phyloP scores from a whole-genome alignment of 2,888 invertebrate species.

The Metopia argyrocephala region DNA sequence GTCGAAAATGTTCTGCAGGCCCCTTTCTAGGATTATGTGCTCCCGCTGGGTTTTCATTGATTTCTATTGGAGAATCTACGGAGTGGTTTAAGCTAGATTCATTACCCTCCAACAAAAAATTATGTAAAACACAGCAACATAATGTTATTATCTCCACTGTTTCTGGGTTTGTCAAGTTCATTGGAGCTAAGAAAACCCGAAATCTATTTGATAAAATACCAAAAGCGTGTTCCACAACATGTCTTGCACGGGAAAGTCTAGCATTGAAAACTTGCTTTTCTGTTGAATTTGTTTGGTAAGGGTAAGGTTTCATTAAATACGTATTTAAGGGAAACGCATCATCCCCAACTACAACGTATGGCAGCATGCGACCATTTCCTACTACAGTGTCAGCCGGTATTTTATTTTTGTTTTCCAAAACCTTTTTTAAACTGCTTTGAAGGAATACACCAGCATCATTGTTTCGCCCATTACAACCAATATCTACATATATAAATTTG shows the following conservation, averaged over 20 bases:
- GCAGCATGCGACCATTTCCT: constrained; percentile 45
- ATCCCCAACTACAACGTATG: constrained; percentile 55
- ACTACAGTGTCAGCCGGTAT: too few species aligned
- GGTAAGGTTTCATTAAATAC: constrained; percentile 59
- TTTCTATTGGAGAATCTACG: neutral
- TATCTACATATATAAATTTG: constrained; percentile 51
- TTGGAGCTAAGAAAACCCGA: constrained; percentile 2
- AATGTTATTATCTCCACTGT: neutral
- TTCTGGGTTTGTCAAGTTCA: neutral
- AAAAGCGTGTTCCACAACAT: too few species aligned
- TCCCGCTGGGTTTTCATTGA: neutral
- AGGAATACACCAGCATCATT: constrained; percentile 54
- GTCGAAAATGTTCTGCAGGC: too few species aligned
- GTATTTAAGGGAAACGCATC: constrained; percentile 58
- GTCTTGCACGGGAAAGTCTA: too few species aligned
- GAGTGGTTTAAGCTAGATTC: neutral
- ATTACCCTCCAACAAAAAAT: too few species aligned
- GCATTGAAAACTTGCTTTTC: too few species aligned
- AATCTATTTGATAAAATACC: constrained; percentile 30
- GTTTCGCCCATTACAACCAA: constrained; percentile 53
- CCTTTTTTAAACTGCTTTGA: constrained; percentile 22
- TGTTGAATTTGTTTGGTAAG: constrained; percentile 33
- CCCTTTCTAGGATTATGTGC: too few species aligned
- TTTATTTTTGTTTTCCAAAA: constrained; percentile 26
- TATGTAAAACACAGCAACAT: neutral